phyloP scores from a whole-genome alignment of 1,140 invertebrate genomes.

The Drosophila triauraria region DNA sequence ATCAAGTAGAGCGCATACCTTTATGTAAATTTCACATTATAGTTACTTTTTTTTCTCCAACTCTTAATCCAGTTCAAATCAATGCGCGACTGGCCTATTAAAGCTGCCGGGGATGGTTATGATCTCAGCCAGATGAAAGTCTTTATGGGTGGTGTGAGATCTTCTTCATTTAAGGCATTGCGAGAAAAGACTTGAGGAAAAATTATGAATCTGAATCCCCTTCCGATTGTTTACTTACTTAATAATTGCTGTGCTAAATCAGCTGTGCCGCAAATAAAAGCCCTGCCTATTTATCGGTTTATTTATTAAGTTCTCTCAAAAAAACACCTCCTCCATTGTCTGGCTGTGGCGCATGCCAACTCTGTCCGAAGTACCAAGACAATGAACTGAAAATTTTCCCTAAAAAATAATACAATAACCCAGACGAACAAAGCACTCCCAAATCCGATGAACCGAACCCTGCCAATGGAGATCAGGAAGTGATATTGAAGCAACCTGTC shows the following conservation, averaged over 20 bases:
- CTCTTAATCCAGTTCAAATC: constrained; percentile 75
- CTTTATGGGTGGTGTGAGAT: neutral
- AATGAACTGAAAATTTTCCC: constrained; percentile 6
- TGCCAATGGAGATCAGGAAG: neutral
- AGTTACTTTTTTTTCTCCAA: constrained; percentile 54
- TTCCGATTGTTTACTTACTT: constrained; percentile 8
- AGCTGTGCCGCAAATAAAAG: constrained; percentile 10
- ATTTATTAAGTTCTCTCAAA: constrained; percentile 29
- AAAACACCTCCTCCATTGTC: constrained; percentile 20
- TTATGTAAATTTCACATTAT: constrained; percentile 71
- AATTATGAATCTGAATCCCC: neutral
- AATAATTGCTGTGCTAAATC: constrained; percentile 13
- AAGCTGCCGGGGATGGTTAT: constrained; percentile 13
- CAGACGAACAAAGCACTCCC: neutral
- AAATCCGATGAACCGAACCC: neutral
- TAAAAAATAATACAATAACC: constrained; percentile 5
- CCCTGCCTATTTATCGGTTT: constrained; percentile 10
- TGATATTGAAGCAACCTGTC: neutral
- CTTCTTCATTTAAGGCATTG: neutral
- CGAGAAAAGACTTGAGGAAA: neutral
- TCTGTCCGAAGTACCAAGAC: constrained; percentile 2
- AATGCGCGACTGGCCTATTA: constrained; percentile 36
- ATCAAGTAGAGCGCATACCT: constrained; percentile 54
- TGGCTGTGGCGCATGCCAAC: constrained; percentile 32
- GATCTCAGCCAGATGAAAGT: constrained; percentile 1